Evolutionary conservation across 2,113 vertebrate species (phyloP).

Genomic region (Archilochus colubris): DNA sequence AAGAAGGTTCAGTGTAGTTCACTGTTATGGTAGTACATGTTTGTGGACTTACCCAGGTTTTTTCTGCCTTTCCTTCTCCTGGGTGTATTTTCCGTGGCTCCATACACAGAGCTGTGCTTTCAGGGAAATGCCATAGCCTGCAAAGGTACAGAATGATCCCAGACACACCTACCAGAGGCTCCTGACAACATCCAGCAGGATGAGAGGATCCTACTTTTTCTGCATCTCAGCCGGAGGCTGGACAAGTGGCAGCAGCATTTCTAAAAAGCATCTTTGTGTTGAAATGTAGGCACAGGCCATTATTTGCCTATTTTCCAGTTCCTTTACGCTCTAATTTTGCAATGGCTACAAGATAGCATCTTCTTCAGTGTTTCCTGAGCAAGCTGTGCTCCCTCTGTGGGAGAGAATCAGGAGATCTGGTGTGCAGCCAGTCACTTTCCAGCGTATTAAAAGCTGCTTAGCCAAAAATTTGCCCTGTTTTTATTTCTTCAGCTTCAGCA

Average conservation of each 20-base stretch:
- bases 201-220: background rate
- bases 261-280: background rate
- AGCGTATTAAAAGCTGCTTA: background rate
- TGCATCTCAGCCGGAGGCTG: background rate
- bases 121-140: background rate
- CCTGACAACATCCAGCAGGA: background rate
- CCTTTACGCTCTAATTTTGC: background rate
- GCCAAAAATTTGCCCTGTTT: background rate
- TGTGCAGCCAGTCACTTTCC: background rate
- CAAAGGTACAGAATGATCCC: background rate
- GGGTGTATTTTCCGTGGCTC: background rate
- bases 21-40: fast-evolving
- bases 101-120: background rate
- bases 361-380: background rate
- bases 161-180: background rate
- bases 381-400: background rate
- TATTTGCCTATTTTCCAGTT: fast-evolving
- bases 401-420: background rate
- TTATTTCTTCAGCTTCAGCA: background rate
- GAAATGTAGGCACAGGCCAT: background rate
- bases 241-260: background rate
- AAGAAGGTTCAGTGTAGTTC: background rate
- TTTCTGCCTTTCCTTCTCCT: background rate
- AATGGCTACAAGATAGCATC: background rate
- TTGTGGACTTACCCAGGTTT: background rate